Conservation (phyloP, 2,113 vertebrate genomes). For the Pipra filicauda region DNA sequence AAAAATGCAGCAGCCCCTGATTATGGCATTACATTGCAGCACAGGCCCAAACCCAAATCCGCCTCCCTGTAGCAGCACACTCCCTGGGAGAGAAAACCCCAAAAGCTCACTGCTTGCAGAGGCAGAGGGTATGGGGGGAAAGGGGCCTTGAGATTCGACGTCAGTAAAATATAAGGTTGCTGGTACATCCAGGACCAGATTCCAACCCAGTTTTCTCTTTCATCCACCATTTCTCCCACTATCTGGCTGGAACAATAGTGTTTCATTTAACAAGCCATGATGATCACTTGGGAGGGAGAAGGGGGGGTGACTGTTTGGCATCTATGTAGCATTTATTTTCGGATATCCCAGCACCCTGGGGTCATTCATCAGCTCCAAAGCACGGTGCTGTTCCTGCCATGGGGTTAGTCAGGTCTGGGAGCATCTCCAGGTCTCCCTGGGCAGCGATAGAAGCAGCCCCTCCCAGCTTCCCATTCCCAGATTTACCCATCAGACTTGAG, state of each 20-base stretch:
- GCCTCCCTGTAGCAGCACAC: background rate
- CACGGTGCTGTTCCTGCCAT: fast-evolving
- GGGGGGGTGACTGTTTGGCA: background rate
- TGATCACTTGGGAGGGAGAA: fast-evolving
- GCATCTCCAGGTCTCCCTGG: background rate
- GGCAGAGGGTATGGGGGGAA: background rate
- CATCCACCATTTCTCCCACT: background rate
- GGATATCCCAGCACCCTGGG: background rate
- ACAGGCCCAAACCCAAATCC: conserved; percentile 17
- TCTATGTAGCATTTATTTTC: background rate
- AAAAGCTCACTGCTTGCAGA: background rate
- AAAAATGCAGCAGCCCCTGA: conserved; percentile 47
- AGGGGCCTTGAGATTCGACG: fast-evolving
- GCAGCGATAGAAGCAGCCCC: background rate
- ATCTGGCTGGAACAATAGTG: background rate
- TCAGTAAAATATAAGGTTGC: background rate
- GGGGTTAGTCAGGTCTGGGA: background rate
- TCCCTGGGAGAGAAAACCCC: background rate
- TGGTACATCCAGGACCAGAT: background rate
- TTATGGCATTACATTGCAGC: conserved; percentile 38
- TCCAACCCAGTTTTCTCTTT: background rate
- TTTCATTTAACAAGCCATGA: fast-evolving
- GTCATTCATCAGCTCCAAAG: background rate
- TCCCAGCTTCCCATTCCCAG: background rate
- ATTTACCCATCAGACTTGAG: background rate